These are phyloP conservation scores for Drosophila kohkoa DNA, from an alignment of 1,140 invertebrate species.

Conservation along the genomic window DNA sequence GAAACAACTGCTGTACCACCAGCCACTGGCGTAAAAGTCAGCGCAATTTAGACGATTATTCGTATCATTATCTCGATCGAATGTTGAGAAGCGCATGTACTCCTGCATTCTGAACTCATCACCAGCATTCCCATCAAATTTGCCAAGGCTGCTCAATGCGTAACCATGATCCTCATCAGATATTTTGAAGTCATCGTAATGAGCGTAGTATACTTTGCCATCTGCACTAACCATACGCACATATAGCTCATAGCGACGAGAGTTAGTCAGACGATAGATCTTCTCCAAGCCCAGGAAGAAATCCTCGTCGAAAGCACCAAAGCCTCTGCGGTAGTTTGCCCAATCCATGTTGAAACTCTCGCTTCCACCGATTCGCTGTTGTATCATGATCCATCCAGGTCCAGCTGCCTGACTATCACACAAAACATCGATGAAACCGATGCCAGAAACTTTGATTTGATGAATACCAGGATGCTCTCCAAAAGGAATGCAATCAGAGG, in stretches of 20 bases:
- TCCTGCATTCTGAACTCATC: background rate
- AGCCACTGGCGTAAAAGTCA: background rate
- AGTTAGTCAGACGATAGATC: background rate
- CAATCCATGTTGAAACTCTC: conserved; percentile 1
- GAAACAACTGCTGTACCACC: background rate
- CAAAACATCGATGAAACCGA: background rate
- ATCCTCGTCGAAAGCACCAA: background rate
- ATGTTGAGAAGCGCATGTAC: background rate
- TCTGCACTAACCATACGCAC: background rate
- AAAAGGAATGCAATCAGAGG: no score
- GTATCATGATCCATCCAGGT: background rate
- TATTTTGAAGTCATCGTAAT: conserved; percentile 13
- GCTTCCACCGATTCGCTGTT: conserved; percentile 1
- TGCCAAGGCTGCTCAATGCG: background rate
- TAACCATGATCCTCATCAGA: background rate
- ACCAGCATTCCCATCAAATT: background rate
- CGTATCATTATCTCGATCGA: background rate
- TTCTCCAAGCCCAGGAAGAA: conserved; percentile 15
- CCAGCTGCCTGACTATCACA: background rate
- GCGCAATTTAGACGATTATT: background rate
- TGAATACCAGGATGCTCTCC: no score
- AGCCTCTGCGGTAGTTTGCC: background rate
- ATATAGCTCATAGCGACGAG: background rate
- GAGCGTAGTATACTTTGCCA: background rate
- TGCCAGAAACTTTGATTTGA: background rate